These are phyloP conservation scores for Nomada lathburiana DNA, from an alignment of 2,888 invertebrate species.

Conservation along the genomic window DNA sequence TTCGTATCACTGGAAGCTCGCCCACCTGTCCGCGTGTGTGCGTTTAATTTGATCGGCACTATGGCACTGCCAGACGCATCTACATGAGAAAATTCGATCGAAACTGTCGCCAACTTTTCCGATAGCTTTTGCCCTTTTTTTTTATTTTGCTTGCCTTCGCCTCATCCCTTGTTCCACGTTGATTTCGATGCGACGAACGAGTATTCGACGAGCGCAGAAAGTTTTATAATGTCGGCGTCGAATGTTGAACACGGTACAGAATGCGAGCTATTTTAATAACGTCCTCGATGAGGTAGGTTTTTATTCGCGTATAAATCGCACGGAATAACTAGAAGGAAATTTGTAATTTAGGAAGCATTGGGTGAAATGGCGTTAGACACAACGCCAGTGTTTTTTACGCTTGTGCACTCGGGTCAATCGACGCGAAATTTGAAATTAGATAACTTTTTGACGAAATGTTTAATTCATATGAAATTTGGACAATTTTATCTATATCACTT, in stretches of 20 bases:
- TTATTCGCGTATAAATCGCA: conserved; percentile 4
- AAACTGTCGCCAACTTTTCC: conserved; percentile 12
- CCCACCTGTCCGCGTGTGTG: too few relatives aligned
- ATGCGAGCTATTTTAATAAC: conserved; percentile 1
- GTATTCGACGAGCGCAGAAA: background rate
- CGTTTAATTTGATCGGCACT: conserved; percentile 7
- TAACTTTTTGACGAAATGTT: too few relatives aligned
- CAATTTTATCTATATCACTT: too few relatives aligned
- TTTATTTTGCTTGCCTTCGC: background rate
- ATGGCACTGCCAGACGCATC: background rate
- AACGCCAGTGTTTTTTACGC: too few relatives aligned
- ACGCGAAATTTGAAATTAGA: too few relatives aligned
- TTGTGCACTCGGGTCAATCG: too few relatives aligned
- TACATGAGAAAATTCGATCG: background rate
- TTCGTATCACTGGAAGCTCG: background rate
- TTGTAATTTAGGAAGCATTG: background rate
- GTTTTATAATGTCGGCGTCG: conserved; percentile 8
- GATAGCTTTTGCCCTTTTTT: background rate
- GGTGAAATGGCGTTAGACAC: background rate
- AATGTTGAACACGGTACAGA: background rate
- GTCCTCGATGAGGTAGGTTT: conserved; percentile 2
- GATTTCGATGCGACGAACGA: background rate
- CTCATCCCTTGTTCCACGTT: background rate
- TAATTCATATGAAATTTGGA: too few relatives aligned
- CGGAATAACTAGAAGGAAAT: background rate